Evolutionary conservation across 2,113 vertebrate species (phyloP).

Genomic region (Larimichthys polyactis): DNA sequence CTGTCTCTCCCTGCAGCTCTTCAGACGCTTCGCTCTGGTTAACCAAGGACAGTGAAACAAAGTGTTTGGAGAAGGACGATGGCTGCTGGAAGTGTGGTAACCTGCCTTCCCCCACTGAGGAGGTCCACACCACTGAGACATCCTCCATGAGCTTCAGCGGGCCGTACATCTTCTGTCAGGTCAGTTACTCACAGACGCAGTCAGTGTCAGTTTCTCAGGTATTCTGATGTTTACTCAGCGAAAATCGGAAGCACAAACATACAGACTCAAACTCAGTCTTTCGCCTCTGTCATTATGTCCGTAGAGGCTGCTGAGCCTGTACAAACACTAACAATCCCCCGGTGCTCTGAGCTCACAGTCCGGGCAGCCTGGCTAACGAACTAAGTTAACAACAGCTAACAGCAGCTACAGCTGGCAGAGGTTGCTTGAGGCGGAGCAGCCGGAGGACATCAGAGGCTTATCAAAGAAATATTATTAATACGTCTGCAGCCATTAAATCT

Average conservation of each 20-base stretch:
- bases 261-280: neutral
- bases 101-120: neutral
- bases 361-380: no score
- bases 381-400: no score
- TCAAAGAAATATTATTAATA: neutral
- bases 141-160: conserved; percentile 69
- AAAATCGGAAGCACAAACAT: neutral
- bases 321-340: no score
- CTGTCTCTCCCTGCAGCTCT: conserved; percentile 36
- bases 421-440: no score
- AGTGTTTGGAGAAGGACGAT: conserved; percentile 2
- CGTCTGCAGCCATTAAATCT: neutral
- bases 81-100: conserved; percentile 39
- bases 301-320: no score
- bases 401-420: no score
- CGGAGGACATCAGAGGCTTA: no score
- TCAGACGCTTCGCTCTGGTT: conserved; percentile 31
- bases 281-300: no score
- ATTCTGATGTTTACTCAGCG: neutral
- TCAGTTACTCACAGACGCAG: conserved; percentile 25
- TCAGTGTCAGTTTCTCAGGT: neutral
- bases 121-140: neutral
- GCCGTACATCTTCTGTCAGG: conserved; percentile 77
- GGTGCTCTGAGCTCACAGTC: no score
- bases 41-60: conserved; percentile 3